These are phyloP conservation scores for Ophion obscuratus DNA, from an alignment of 2,888 invertebrate genomes.

Conservation along the genomic window DNA sequence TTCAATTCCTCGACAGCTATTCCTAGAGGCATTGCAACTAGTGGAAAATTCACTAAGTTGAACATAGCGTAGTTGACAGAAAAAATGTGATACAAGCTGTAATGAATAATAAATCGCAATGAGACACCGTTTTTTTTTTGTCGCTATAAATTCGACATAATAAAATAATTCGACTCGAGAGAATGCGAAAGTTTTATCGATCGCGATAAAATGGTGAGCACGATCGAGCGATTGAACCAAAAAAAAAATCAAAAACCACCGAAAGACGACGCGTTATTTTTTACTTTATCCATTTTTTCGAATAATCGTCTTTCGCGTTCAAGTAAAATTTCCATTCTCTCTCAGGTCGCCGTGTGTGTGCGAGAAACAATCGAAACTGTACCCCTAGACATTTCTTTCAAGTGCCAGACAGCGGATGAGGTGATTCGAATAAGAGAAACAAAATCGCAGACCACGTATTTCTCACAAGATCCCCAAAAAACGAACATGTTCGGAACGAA, in stretches of 20 bases:
- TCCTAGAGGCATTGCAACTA: conserved; percentile 55
- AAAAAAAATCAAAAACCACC: background rate
- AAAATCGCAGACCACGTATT: background rate
- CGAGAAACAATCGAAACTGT: conserved; percentile 12
- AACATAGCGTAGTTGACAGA: conserved; percentile 74
- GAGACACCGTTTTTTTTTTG: conserved; percentile 13
- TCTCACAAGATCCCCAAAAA: background rate
- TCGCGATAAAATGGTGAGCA: background rate
- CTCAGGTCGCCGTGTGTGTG: background rate
- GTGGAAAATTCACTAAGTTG: conserved; percentile 71
- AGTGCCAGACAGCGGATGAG: conserved; percentile 51
- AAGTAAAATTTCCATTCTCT: conserved; percentile 6
- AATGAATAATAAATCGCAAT: conserved; percentile 69
- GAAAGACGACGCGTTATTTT: background rate
- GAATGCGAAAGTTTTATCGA: conserved; percentile 5
- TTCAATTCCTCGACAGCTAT: background rate
- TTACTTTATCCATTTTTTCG: background rate
- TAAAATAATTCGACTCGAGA: background rate
- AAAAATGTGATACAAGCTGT: conserved; percentile 76
- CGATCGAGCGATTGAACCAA: background rate
- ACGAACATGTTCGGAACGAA: conserved; percentile 71
- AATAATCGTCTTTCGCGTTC: background rate
- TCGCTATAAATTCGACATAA: background rate
- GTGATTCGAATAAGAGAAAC: conserved; percentile 49
- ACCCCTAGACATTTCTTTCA: background rate